Evolutionary conservation across 1,140 invertebrate species (phyloP).

Genomic region (Leptinotarsa undecemlineata): DNA sequence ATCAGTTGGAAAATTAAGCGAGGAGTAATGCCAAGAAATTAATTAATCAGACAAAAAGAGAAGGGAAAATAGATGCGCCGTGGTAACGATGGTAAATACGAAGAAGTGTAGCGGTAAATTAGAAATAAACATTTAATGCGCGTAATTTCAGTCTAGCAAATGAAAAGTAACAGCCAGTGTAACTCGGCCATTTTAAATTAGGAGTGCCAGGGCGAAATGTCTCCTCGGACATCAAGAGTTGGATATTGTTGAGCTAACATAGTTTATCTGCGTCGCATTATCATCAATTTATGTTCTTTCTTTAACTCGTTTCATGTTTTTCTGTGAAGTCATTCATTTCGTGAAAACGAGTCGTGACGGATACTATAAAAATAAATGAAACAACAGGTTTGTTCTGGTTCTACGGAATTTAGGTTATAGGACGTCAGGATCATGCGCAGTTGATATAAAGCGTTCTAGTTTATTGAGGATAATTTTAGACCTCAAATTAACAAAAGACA

Average conservation of each 20-base stretch:
- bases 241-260: neutral
- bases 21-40: constrained; percentile 23
- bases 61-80: constrained; percentile 20
- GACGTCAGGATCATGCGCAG: too few relatives aligned
- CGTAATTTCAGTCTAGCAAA: constrained; percentile 45
- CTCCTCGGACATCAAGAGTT: neutral
- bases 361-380: too few relatives aligned
- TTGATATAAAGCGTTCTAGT: too few relatives aligned
- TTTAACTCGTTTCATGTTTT: too few relatives aligned
- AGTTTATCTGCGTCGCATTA: neutral
- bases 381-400: too few relatives aligned
- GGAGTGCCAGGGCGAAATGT: neutral
- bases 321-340: too few relatives aligned
- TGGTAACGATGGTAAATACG: constrained; percentile 33
- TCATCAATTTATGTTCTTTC: too few relatives aligned
- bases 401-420: too few relatives aligned
- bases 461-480: too few relatives aligned
- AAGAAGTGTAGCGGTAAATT: constrained; percentile 50
- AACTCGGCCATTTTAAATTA: neutral
- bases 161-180: constrained; percentile 43
- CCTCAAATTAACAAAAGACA: too few relatives aligned
- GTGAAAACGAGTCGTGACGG: too few relatives aligned
- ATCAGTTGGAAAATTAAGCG: constrained; percentile 14
- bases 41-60: constrained; percentile 17
- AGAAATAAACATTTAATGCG: constrained; percentile 52